Conservation (phyloP, 2,888 invertebrate genomes). For the Eupeodes luniger region DNA sequence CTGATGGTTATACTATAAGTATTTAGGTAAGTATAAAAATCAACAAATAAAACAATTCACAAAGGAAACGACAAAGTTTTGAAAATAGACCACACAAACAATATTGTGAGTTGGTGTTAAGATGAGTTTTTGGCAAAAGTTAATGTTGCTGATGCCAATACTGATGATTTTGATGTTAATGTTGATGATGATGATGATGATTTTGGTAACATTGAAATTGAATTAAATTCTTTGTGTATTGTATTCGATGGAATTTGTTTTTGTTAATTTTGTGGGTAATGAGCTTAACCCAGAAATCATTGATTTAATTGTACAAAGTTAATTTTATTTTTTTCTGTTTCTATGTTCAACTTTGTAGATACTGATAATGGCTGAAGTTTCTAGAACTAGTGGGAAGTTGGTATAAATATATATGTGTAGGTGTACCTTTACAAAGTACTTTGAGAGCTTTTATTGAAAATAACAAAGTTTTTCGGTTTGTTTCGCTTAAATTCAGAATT, state of each 20-base stretch:
- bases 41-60: slow-evolving; percentile 16
- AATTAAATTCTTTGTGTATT: neutral
- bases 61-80: slow-evolving; percentile 29
- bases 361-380: no score
- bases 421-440: no score
- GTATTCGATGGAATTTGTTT: neutral
- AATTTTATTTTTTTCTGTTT: no score
- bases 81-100: neutral
- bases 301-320: neutral
- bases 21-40: neutral
- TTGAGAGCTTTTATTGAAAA: no score
- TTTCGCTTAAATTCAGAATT: no score
- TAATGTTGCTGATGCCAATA: neutral
- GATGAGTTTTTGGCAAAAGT: neutral
- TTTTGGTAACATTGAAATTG: neutral
- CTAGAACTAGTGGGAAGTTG: no score
- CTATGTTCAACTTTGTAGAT: no score
- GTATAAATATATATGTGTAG: no score
- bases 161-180: neutral
- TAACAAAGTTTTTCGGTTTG: no score
- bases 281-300: neutral
- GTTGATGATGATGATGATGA: neutral
- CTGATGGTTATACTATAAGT: no score
- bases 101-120: neutral
- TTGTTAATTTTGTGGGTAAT: slow-evolving; percentile 19